Base-by-base conservation (phyloP, 53 echinoderm and acorn worm species). In the Arbacia lixula region DNA sequence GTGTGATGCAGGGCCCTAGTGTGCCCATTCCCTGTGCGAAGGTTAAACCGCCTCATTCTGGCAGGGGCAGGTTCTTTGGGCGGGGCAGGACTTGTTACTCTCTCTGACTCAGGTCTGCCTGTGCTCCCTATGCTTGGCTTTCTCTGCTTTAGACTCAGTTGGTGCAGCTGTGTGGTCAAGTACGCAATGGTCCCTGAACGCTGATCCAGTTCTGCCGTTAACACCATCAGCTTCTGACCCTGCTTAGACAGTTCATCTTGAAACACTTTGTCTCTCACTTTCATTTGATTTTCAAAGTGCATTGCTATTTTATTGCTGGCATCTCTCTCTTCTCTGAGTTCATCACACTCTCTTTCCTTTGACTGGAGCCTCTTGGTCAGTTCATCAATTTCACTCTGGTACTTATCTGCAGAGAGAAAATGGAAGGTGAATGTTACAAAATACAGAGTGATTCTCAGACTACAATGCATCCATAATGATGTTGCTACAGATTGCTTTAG, bases 101-200 rank as follows among this genome's bases (percentile, higher is more conserved):
- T 63, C 35, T 52, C 40, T 1, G 79, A 20, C 8, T 53, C 72
- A 32, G 50, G 51, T 28, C 32, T 42, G 1, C 83, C 57, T 1
- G 20, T 38, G 2, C 60, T 38, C 36, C 60, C 55, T 27, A 36
- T 46, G 14, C 53, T 76, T 20, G 75, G 46, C 37, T 62, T 71
- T 21, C 79, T 66, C 46, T 91, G 72, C 29, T 61, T 85, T 19
- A 89, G 84, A 71, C 84, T 87, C 52, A 93, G 52, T 84, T 97
- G 91, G 61, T 92, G 97, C n/a, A 97, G 82, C 72, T 93, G 89
- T 26, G 87, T 91, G 8, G 94, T 94, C n/a, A 97, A 84, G 71
- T 92, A 90, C 6, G 97, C 97, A 8, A 97, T 90, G n/a, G 87
- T 94, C n/a, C 80, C 89, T 19, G 94, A 92, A 39, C 88, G 92